Base-by-base conservation (phyloP, 2,797 vertebrate genomes). In the Lutjanus argentimaculatus region DNA sequence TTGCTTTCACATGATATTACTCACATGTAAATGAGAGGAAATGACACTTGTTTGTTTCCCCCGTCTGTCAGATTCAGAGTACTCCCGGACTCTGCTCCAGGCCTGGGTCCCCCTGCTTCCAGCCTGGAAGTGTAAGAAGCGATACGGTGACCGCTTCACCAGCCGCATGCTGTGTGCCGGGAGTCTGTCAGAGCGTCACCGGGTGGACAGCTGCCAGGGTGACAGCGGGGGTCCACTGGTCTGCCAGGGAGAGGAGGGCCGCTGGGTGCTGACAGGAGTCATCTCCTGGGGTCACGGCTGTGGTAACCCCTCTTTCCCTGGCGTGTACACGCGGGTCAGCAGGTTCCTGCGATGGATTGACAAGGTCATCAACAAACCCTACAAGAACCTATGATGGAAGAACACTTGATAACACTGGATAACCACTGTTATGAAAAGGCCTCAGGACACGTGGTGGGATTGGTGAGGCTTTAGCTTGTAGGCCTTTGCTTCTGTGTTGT, bases 211-310 rank as follows among this genome's bases (percentile, higher is more conserved):
- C 85, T 98, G 97, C 85, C 97, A 97, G 86, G 97, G 97, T 0
- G 97, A 97, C 94, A 97, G 97, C 0, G 97, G 97, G 12, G 97
- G 97, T 36, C 97, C 97, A 0, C 93, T 98, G 88, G 95, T 96
- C 83, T 98, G 97, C 77, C 96, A 96, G 88, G 96, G 90, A 6
- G 81, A 95, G 67, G 92, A 90, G 0, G 96, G 96, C 8, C 96
- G 88, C n/a, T 98, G 97, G 97, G 92, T 96, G 61, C 96, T 97
- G 82, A 92, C 96, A 14, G 97, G 97, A 30, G 91, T 98, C 86
- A 97, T 97, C 77, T 97, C 97, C n/a, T 97, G 97, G 97, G 97
- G 96, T 45, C 97, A 98, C 0, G 97, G 97, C 66, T 98, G 97
- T 49, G 97, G 97, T 19, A 92, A 95, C 80, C 97, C 96, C 63